Conservation (phyloP, 2,888 invertebrate genomes). For the Aelia acuminata region DNA sequence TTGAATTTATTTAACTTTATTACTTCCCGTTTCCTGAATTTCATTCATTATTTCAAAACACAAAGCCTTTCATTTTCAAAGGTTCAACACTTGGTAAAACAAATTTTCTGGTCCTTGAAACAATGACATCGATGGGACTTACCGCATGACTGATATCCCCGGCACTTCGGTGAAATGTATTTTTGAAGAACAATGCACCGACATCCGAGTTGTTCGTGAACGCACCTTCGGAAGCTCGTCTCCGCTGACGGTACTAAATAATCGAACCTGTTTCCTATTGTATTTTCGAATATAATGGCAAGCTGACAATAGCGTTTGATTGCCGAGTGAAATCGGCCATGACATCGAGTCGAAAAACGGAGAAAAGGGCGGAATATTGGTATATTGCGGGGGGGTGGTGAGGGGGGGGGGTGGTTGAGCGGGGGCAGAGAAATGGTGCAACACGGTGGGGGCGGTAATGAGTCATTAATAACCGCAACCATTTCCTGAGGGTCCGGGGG, state of each 20-base stretch:
- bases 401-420: no score
- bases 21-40: not conserved
- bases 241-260: not conserved
- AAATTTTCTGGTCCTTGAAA: not conserved
- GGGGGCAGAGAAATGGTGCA: conserved; percentile 53
- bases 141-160: conserved; percentile 6
- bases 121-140: conserved; percentile 3
- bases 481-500: conserved; percentile 28
- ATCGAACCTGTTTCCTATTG: conserved; percentile 37
- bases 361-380: conserved; percentile 40
- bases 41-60: not conserved
- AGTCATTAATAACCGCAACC: conserved; percentile 38
- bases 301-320: conserved; percentile 32
- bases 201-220: not conserved
- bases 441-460: conserved; percentile 48
- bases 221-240: conserved; percentile 24
- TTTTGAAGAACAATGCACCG: conserved; percentile 8
- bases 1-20: not conserved
- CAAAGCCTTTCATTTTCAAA: not conserved
- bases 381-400: not conserved
- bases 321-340: conserved; percentile 48
- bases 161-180: conserved; percentile 7
- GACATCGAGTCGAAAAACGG: conserved; percentile 48
- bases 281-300: conserved; percentile 39
- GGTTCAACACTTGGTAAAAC: not conserved